A percentile compares a stretch with the other conserved stretches of the same genome.
phyloP scores from a whole-genome alignment of 2,113 vertebrate species.

The Chaetops frenatus region DNA sequence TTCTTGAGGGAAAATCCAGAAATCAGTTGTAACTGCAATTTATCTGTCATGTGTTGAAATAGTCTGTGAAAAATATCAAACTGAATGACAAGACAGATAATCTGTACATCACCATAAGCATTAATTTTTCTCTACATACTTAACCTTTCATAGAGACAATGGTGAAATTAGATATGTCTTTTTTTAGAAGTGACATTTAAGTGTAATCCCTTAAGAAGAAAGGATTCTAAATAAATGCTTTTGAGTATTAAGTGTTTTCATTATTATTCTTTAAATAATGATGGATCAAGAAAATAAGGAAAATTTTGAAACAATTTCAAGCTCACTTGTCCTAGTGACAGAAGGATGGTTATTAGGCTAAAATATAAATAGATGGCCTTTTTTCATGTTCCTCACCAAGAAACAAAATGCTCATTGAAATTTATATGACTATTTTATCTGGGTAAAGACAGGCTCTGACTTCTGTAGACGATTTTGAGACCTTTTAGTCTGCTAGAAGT shows the following conservation, averaged over 20 bases:
- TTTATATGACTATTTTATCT: neutral
- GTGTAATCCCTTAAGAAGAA: neutral
- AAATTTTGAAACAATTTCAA: neutral
- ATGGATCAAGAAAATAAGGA: neutral
- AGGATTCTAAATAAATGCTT: constrained; percentile 4
- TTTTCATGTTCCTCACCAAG: neutral
- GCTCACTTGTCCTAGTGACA: neutral
- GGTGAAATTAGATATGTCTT: constrained; percentile 18
- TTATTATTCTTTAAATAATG: constrained; percentile 16
- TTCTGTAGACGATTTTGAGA: neutral
- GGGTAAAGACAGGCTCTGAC: neutral
- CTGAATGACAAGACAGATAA: constrained; percentile 31
- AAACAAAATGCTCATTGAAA: neutral
- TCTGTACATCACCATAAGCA: constrained; percentile 21
- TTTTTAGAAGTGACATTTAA: constrained; percentile 40
- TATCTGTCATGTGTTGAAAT: constrained; percentile 37
- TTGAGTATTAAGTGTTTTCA: neutral
- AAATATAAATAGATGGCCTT: neutral
- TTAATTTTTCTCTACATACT: constrained; percentile 14
- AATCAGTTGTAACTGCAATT: constrained; percentile 14
- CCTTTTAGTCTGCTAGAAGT: neutral
- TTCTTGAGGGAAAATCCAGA: neutral
- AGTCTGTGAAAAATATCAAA: constrained; percentile 12
- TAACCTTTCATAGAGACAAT: constrained; percentile 43
- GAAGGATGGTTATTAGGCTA: neutral